Conservation (phyloP, 2,888 invertebrate species). For the Zelleria hepariella region DNA sequence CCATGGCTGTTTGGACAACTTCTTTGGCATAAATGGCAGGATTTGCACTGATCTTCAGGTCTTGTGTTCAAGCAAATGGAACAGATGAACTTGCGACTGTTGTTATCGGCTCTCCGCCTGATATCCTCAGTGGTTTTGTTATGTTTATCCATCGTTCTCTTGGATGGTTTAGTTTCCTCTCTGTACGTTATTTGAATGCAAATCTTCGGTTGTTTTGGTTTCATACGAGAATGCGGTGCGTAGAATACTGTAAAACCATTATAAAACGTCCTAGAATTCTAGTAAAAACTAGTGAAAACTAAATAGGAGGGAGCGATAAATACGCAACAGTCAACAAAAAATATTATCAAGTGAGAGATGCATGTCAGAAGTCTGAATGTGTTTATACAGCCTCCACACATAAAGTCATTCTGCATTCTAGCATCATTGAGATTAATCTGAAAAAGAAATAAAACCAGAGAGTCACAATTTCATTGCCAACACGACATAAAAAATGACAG, state of each 20-base stretch:
- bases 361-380: too few species aligned
- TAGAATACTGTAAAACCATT: neutral
- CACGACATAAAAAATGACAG: too few species aligned
- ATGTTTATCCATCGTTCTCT: neutral
- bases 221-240: neutral
- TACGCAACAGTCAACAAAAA: too few species aligned
- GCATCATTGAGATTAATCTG: too few species aligned
- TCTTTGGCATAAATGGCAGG: neutral
- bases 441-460: too few species aligned
- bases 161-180: neutral
- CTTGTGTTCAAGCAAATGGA: neutral
- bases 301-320: too few species aligned
- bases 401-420: too few species aligned
- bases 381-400: too few species aligned
- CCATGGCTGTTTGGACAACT: neutral
- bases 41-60: neutral
- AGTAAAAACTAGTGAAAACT: too few species aligned
- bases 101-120: neutral
- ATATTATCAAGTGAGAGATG: too few species aligned
- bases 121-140: neutral
- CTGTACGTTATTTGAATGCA: neutral
- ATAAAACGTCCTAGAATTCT: neutral
- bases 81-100: neutral
- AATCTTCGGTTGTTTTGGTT: neutral
- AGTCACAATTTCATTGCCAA: too few species aligned